These are phyloP conservation scores for Polypterus bichir DNA, from an alignment of 2,113 vertebrate genomes.

Conservation along the genomic window DNA sequence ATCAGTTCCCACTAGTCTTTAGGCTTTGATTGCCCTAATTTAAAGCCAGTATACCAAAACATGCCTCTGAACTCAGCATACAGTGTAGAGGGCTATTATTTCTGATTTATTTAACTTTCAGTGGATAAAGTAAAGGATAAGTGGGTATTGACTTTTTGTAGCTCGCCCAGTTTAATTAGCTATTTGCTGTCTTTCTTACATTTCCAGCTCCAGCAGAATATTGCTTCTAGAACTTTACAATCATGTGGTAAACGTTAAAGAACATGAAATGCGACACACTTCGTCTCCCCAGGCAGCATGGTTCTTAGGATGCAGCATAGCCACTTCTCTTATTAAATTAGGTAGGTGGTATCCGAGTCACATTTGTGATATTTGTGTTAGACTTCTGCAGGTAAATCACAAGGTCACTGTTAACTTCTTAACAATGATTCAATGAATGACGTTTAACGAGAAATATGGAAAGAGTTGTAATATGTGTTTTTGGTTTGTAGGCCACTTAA, in stretches of 20 bases:
- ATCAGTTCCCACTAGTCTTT: too few species aligned
- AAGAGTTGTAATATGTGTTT: background rate
- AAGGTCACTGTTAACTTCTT: too few species aligned
- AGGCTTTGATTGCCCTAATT: too few species aligned
- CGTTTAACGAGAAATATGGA: background rate
- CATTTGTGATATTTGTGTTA: background rate
- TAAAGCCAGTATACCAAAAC: too few species aligned
- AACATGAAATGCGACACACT: conserved; percentile 9
- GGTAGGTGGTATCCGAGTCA: conserved; percentile 16
- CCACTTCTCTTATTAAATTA: conserved; percentile 28
- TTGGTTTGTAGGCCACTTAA: background rate
- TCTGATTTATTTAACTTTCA: too few species aligned
- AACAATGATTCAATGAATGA: too few species aligned
- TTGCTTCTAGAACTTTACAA: conserved; percentile 24
- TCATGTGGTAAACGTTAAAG: conserved; percentile 30
- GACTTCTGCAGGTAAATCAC: too few species aligned
- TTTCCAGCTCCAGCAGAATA: conserved; percentile 27
- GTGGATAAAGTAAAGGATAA: too few species aligned
- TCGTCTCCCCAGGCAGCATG: conserved; percentile 13
- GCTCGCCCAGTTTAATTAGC: too few species aligned
- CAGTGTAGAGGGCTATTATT: too few species aligned
- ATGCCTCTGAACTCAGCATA: too few species aligned
- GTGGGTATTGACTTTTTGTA: too few species aligned
- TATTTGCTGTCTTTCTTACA: conserved; percentile 2
- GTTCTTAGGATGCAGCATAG: conserved; percentile 21